These are phyloP conservation scores for Spizella passerina DNA, from an alignment of 2,797 vertebrate species.

Conservation along the genomic window DNA sequence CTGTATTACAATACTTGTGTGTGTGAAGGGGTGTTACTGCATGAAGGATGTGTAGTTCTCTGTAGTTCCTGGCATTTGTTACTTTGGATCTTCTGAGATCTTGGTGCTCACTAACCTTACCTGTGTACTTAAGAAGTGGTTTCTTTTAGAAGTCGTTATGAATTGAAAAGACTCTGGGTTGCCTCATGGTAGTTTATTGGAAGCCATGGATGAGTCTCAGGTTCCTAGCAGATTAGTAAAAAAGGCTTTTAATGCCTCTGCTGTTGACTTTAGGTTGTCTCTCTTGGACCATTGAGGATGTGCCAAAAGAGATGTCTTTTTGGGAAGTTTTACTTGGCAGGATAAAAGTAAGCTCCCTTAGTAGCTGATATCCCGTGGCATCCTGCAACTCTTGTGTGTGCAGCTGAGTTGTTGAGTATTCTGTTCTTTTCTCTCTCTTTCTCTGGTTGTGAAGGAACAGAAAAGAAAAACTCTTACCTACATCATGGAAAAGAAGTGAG, in stretches of 20 bases:
- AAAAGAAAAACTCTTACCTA: neutral
- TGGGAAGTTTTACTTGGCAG: neutral
- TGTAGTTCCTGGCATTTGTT: neutral
- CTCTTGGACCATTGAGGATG: neutral
- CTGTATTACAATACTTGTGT: neutral
- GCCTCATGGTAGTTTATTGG: neutral
- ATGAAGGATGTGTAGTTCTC: neutral
- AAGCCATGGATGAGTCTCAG: neutral
- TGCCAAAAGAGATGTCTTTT: neutral
- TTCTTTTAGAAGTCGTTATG: neutral
- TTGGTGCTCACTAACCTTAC: neutral
- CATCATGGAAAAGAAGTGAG: neutral
- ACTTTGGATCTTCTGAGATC: neutral
- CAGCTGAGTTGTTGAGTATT: neutral
- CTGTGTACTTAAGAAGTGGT: neutral
- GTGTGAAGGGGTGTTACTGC: neutral
- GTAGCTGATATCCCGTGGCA: neutral
- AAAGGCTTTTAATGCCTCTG: neutral
- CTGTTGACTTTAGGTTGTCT: neutral
- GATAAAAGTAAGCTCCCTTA: neutral
- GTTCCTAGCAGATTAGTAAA: neutral
- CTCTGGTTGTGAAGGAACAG: neutral
- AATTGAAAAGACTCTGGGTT: neutral
- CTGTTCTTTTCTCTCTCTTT: neutral
- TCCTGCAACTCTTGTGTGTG: neutral